Conservation (phyloP, 2,113 vertebrate genomes). For the Pseudorectes ferrugineus region DNA sequence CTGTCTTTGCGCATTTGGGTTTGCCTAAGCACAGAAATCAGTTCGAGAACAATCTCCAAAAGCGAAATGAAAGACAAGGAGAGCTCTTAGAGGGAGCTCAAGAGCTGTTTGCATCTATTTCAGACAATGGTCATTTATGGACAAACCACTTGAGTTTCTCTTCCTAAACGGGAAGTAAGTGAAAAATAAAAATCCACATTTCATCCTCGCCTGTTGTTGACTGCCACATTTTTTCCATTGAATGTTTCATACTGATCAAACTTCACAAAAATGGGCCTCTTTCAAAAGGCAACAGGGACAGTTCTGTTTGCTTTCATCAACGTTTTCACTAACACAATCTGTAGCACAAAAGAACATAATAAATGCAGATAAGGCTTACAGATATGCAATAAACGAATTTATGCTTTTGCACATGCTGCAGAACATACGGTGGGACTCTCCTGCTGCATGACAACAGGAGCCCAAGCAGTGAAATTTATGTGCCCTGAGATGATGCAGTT, state of each 20-base stretch:
- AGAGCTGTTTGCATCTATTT: background rate
- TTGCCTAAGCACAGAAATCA: slow-evolving; percentile 19
- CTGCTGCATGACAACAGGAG: background rate
- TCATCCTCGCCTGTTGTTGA: background rate
- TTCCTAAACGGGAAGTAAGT: background rate
- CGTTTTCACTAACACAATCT: background rate
- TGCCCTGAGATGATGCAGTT: background rate
- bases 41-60: background rate
- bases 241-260: background rate
- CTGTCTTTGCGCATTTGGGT: slow-evolving; percentile 59
- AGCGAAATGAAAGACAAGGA: background rate
- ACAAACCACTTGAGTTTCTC: background rate
- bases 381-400: background rate
- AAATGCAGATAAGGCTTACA: background rate
- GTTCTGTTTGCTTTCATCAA: background rate
- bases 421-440: accelerated
- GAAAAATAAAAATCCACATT: background rate
- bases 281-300: background rate
- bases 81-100: background rate
- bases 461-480: background rate
- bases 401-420: background rate
- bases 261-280: background rate
- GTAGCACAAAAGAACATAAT: background rate
- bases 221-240: background rate
- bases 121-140: background rate